Conservation (phyloP, 2,113 vertebrate genomes). For the Dasyornis broadbenti region DNA sequence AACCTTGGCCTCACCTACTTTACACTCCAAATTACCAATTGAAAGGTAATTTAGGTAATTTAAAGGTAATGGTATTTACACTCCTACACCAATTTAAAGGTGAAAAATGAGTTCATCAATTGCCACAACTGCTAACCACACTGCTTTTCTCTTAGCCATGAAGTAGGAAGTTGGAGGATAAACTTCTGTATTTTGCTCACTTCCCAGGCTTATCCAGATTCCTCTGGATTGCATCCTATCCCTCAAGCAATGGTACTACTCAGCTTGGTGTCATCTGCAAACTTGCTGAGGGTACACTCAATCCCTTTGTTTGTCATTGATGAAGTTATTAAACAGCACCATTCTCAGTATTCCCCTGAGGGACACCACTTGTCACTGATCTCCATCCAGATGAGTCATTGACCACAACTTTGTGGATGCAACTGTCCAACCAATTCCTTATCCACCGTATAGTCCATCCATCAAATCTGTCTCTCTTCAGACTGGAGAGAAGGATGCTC, state of each 20-base stretch:
- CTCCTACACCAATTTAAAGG: background rate
- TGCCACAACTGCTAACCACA: background rate
- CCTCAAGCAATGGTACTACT: background rate
- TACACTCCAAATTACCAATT: background rate
- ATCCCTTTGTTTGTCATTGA: background rate
- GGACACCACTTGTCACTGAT: background rate
- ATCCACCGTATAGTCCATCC: background rate
- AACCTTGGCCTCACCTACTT: background rate
- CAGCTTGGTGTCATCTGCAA: background rate
- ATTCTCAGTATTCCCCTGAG: background rate
- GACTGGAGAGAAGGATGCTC: background rate
- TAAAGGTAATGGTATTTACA: background rate
- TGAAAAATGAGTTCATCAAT: background rate
- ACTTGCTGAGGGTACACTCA: background rate
- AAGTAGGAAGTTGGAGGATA: background rate
- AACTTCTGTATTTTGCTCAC: background rate
- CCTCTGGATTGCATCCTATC: background rate
- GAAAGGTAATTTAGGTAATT: background rate
- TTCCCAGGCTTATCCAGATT: background rate
- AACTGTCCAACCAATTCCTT: background rate
- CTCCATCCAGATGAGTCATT: background rate
- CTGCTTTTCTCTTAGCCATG: background rate
- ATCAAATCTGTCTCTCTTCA: background rate
- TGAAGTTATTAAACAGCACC: background rate
- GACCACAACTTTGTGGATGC: background rate